These are phyloP conservation scores for Phyllotis vaccarum DNA, from an alignment of 2,797 vertebrate genomes.

Conservation along the genomic window DNA sequence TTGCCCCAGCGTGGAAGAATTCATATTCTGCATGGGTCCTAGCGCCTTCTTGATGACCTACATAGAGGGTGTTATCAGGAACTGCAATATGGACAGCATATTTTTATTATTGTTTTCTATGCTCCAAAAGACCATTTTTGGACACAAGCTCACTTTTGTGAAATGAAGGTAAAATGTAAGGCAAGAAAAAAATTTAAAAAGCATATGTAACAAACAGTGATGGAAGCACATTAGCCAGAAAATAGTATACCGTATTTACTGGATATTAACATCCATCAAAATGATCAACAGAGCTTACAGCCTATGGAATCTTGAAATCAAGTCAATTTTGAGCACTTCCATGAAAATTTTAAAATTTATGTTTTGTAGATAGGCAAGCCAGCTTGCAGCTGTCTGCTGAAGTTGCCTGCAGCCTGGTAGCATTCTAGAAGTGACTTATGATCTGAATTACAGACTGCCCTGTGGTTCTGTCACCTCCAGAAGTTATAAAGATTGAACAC, in stretches of 20 bases:
- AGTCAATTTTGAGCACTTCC: conserved; percentile 28
- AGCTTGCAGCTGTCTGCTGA: not conserved
- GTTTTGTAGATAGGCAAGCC: not conserved
- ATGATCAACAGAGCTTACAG: not conserved
- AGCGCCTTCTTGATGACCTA: not conserved
- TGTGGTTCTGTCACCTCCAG: not conserved
- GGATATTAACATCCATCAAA: not conserved
- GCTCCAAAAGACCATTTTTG: not conserved
- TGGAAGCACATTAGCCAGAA: not conserved
- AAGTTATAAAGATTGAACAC: not conserved
- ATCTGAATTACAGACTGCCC: not conserved
- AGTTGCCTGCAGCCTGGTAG: not conserved
- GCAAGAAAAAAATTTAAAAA: not conserved
- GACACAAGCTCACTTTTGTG: not conserved
- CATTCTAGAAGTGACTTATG: not conserved
- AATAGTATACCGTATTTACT: not conserved
- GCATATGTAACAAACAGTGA: not conserved
- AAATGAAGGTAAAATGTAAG: not conserved
- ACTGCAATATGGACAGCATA: fast-evolving
- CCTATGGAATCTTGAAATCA: not conserved
- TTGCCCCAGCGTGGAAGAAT: not conserved
- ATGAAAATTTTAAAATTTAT: conserved; percentile 43
- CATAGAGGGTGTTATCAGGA: not conserved
- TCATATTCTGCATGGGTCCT: not conserved
- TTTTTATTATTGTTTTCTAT: not conserved